Evolutionary conservation across 2,113 vertebrate genomes (phyloP).

Genomic region (Chlorocebus sabaeus): DNA sequence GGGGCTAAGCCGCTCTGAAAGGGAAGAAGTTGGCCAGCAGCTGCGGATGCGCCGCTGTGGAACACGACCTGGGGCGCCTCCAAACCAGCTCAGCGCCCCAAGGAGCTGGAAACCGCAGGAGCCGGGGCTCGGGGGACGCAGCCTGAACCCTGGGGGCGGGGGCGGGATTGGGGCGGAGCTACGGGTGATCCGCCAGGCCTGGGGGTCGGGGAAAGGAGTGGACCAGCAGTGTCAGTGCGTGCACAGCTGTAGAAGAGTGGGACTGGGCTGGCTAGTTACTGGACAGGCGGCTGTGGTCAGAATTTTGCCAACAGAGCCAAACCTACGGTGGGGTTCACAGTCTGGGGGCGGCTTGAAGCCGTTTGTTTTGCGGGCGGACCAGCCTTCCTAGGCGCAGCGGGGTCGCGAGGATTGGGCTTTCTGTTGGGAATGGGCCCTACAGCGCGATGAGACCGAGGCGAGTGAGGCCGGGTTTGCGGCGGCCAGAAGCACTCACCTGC

Average conservation of each 20-base stretch:
- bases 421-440: background rate
- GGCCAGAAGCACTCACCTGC: slow-evolving; percentile 83
- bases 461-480: no score
- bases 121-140: accelerated
- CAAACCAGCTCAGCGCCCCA: background rate
- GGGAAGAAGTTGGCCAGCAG: background rate
- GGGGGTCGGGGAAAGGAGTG: accelerated
- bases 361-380: background rate
- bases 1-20: background rate
- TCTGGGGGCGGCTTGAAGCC: background rate
- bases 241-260: background rate
- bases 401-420: no score
- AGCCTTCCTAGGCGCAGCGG: background rate
- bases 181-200: accelerated
- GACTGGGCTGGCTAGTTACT: background rate
- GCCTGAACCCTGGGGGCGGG: background rate
- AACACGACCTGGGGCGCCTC: background rate
- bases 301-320: background rate
- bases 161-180: no score
- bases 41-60: background rate
- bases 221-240: background rate
- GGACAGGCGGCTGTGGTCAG: background rate
- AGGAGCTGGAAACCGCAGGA: background rate
- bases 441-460: no score
- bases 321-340: background rate